Conservation (phyloP, 2,113 vertebrate genomes). For the Aepyceros melampus region DNA sequence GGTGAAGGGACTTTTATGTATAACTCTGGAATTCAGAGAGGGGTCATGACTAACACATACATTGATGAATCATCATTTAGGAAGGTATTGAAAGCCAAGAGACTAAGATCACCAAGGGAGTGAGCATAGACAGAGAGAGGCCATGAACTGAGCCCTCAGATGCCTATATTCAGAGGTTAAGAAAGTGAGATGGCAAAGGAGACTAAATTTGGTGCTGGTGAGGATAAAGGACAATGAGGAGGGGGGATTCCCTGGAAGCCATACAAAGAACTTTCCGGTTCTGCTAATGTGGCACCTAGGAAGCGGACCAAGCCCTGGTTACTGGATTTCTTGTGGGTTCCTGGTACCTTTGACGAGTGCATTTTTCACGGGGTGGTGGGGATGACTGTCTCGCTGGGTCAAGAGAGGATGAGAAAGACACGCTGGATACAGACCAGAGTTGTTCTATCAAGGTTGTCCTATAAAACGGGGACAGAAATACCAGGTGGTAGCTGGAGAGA, state of each 20-base stretch:
- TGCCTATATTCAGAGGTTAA: not conserved
- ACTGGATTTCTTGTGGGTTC: not conserved
- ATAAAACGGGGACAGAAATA: not conserved
- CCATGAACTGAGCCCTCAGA: too few relatives aligned
- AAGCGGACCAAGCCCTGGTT: not conserved
- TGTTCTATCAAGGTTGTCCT: not conserved
- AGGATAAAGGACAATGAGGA: not conserved
- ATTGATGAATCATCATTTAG: not conserved
- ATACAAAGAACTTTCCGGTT: not conserved
- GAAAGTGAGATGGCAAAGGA: not conserved
- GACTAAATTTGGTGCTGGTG: not conserved
- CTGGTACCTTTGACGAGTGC: not conserved
- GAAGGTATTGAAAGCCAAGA: not conserved
- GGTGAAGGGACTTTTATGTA: not conserved
- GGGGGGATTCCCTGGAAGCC: rapidly evolving
- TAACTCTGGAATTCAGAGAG: not conserved
- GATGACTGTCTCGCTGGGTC: too few relatives aligned
- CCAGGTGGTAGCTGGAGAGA: not conserved
- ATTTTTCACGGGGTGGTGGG: not conserved
- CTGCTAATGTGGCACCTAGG: rapidly evolving
- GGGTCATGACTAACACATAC: not conserved
- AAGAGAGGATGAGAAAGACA: not conserved
- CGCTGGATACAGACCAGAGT: not conserved
- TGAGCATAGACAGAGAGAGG: not conserved
- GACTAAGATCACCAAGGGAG: not conserved